Evolutionary conservation across 2,113 vertebrate species (phyloP).

Genomic region (Lonchura striata): DNA sequence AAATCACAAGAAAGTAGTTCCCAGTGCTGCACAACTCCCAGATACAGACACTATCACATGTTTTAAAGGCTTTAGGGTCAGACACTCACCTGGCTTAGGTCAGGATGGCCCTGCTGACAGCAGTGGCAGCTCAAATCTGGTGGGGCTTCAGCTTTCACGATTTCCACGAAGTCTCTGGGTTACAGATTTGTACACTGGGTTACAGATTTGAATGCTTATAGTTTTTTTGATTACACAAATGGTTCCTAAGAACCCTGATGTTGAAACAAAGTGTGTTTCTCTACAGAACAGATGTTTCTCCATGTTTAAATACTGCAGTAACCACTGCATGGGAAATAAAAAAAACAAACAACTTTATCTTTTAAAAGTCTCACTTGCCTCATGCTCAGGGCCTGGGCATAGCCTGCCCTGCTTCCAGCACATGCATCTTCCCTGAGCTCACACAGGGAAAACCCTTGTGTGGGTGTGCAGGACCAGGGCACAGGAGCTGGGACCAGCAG

Average conservation of each 20-base stretch:
- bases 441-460: not conserved
- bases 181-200: not conserved
- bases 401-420: not conserved
- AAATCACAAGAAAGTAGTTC: not conserved
- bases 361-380: not conserved
- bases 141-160: not conserved
- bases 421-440: not conserved
- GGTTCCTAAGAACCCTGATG: not conserved
- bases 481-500: not conserved
- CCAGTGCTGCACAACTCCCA: not conserved
- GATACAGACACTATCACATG: not conserved
- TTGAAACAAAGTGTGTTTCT: not conserved
- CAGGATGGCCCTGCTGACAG: not conserved
- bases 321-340: not conserved
- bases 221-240: not conserved
- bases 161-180: not conserved
- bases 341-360: too few species aligned
- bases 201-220: not conserved
- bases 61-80: not conserved
- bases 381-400: accelerated
- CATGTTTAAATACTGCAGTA: not conserved
- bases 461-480: not conserved
- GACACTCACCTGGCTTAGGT: not conserved
- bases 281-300: not conserved
- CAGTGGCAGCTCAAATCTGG: not conserved